Evolutionary conservation across 2,113 vertebrate genomes (phyloP), one percentile per base, ranked within the genome.

Genomic region (Stercorarius parasiticus): DNA sequence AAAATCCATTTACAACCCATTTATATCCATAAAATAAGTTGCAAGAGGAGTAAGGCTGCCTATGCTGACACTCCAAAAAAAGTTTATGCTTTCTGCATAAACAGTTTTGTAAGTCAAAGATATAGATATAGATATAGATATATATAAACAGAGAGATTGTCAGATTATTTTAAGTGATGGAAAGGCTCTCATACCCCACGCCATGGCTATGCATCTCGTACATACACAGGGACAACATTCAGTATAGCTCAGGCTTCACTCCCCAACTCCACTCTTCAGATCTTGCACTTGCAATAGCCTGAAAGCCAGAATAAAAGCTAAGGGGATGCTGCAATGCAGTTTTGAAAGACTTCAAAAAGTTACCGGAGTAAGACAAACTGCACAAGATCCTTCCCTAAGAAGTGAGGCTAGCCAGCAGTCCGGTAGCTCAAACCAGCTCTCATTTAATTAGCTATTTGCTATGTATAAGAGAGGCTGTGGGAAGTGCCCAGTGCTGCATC

Each of bases 261-360:
- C 34, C 70, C 40, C 10, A 4, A 2, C 56, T 66, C 86, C 3
- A 1, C 61, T 43, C 61, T 56, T 78, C 50, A 78, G 82, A 59
- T 67, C 47, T 74, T 80, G 74, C 56, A 21, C 86, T 52, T 58
- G 58, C 40, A 85, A 67, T 26, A 55, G 14, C 26, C 70, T 30
- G 23, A 26, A 95, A 96, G 52, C 36, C 76, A 40, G 47, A 92
- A 74, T 47, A 88, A 93, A 96, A 96, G 38, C 59, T 6, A 43
- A 36, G 11, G 45, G 6, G 12, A 26, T 88, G 70, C 70, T 72
- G 61, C 87, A 52, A 47, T 2, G 30, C 53, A 8, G n/a, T 27
- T 93, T 49, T 86, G 70, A 97, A 92, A 96, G 77, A 87, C 89
- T 95, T 97, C 85, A 89, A 42, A 80, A 97, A 95, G 70, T 87